Evolutionary conservation across 92 coral and sea anemone genomes (phyloP).

Genomic region (Phymanthus crucifer): DNA sequence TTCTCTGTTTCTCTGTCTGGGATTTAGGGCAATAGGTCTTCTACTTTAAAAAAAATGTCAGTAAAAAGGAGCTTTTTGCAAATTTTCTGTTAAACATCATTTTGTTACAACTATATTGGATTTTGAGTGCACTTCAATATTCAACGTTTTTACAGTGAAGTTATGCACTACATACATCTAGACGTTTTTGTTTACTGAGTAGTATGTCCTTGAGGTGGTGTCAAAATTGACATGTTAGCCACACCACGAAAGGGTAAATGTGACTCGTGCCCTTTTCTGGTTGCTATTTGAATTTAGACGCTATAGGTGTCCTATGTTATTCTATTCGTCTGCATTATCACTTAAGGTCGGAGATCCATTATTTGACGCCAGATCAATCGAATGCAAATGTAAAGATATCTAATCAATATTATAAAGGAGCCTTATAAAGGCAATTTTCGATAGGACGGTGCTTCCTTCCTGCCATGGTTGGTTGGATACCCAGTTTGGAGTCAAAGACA

Average conservation of each 20-base stretch:
- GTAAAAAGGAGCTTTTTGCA: not conserved
- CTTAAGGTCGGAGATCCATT: conserved; percentile 15
- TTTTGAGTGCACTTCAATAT: conserved; percentile 1
- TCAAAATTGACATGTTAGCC: conserved; percentile 15
- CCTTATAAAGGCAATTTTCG: conserved; percentile 26
- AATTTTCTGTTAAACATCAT: not conserved
- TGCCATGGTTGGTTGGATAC: conserved; percentile 20
- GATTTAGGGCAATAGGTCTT: not conserved
- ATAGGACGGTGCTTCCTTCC: conserved; percentile 12
- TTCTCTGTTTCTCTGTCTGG: not conserved
- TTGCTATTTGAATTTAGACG: conserved; percentile 5
- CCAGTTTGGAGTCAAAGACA: conserved; percentile 1
- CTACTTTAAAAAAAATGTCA: not conserved
- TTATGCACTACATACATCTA: not conserved
- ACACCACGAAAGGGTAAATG: conserved; percentile 2
- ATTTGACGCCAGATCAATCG: conserved; percentile 24
- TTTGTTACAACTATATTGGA: not conserved
- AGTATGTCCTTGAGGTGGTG: conserved; percentile 13
- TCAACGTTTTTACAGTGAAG: not conserved
- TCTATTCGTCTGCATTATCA: not conserved
- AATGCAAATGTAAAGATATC: conserved; percentile 28
- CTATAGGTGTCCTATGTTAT: conserved; percentile 1
- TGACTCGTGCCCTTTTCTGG: conserved; percentile 13
- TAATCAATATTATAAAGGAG: conserved; percentile 14
- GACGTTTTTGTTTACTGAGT: conserved; percentile 13